Evolutionary conservation across 2,888 invertebrate genomes (phyloP).

Genomic region (Ethmia dodecea): DNA sequence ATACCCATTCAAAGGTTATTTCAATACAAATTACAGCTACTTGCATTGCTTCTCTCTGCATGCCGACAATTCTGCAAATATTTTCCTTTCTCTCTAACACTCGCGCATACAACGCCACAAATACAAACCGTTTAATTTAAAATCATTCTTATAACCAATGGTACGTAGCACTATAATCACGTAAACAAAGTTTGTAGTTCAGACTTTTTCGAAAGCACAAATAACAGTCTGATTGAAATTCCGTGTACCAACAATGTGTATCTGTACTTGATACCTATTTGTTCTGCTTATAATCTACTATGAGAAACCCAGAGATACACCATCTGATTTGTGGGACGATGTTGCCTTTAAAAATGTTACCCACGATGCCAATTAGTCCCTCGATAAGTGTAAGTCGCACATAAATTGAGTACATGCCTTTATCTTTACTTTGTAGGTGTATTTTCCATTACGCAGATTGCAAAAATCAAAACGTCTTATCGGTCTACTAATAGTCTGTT

Average conservation of each 20-base stretch:
- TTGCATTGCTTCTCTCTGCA: conserved; percentile 63
- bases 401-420: conserved; percentile 42
- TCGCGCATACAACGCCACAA: conserved; percentile 26
- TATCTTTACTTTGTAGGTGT: conserved; percentile 13
- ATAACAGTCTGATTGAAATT: conserved; percentile 70
- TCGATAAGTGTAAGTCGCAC: conserved; percentile 57
- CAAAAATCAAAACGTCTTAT: no score
- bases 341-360: conserved; percentile 51
- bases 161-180: no score
- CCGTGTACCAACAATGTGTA: conserved; percentile 71
- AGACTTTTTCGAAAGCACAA: no score
- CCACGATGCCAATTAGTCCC: conserved; percentile 57
- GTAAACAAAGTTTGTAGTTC: no score
- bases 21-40: conserved; percentile 75
- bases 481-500: no score
- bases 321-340: conserved; percentile 48
- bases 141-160: conserved; percentile 23
- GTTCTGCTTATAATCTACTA: conserved; percentile 58
- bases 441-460: no score
- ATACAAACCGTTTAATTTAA: conserved; percentile 11
- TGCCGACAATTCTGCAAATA: conserved; percentile 75
- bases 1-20: conserved; percentile 73
- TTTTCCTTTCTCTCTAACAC: conserved; percentile 60
- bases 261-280: conserved; percentile 57
- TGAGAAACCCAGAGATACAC: conserved; percentile 43